phyloP scores from a whole-genome alignment of 2,797 vertebrate genomes.

The Onychomys leucogaster region DNA sequence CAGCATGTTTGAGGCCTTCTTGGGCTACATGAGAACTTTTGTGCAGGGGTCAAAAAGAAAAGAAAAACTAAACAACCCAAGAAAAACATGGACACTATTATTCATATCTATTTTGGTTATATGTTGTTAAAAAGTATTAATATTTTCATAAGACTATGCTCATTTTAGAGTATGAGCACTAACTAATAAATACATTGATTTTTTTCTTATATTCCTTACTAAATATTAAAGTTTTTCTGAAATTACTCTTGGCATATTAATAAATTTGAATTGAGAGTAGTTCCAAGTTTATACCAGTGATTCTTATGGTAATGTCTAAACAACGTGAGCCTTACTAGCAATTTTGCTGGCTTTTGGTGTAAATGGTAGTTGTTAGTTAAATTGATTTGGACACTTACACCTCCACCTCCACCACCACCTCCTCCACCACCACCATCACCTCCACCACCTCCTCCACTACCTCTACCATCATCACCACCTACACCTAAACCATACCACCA shows the following conservation, averaged over 20 bases:
- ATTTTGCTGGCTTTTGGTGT: background rate
- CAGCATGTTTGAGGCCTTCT: background rate
- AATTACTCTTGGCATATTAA: background rate
- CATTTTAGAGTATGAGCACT: slow-evolving; percentile 31
- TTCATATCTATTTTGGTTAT: slow-evolving; percentile 32
- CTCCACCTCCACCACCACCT: no score
- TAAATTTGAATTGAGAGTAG: slow-evolving; percentile 28
- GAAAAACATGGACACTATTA: background rate
- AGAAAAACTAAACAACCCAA: background rate
- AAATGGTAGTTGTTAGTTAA: slow-evolving; percentile 12
- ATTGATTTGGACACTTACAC: background rate
- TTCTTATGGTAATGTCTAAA: background rate
- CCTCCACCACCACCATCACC: no score
- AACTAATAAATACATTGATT: background rate
- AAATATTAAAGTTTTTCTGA: slow-evolving; percentile 27
- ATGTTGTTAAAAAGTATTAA: slow-evolving; percentile 41
- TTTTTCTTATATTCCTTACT: slow-evolving; percentile 40
- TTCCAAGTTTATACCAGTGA: background rate
- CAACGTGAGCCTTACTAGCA: background rate
- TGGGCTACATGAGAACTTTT: background rate
- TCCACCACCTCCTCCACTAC: no score
- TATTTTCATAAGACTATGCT: slow-evolving; percentile 52
- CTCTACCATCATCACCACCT: no score
- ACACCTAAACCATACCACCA: no score
- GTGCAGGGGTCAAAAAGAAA: background rate